A percentile compares a stretch with the other conserved stretches of the same genome.
phyloP scores from a whole-genome alignment of 1,140 invertebrate genomes.

The Pygmarrhopalites habei region DNA sequence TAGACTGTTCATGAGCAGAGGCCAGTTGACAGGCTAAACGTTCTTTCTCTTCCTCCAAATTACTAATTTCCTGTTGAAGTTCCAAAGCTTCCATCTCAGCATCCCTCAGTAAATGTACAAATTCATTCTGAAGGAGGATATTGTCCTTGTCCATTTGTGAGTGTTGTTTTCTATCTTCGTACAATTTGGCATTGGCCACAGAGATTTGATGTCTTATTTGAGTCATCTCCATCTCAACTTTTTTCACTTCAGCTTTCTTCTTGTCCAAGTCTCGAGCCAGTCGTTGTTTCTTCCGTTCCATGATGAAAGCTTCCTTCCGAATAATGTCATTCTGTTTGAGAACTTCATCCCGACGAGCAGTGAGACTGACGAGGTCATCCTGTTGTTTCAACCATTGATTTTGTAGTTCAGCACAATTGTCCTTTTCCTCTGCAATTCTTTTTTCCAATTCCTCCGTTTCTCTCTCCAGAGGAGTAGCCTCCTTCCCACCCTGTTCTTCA shows the following conservation, averaged over 20 bases:
- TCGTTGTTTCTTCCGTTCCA: slow-evolving; percentile 64
- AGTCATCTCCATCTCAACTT: slow-evolving; percentile 53
- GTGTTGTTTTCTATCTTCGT: slow-evolving; percentile 53
- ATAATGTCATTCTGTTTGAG: slow-evolving; percentile 58
- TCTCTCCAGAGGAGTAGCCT: slow-evolving; percentile 48
- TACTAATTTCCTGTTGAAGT: slow-evolving; percentile 58
- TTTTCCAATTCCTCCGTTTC: slow-evolving; percentile 46
- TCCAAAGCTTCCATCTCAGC: slow-evolving; percentile 51
- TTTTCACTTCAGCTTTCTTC: slow-evolving; percentile 50
- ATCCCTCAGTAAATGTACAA: slow-evolving; percentile 47
- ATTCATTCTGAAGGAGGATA: slow-evolving; percentile 51
- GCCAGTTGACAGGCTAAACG: slow-evolving; percentile 55
- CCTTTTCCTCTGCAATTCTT: slow-evolving; percentile 24
- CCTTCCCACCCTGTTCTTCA: slow-evolving; percentile 46
- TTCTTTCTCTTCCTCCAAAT: slow-evolving; percentile 58
- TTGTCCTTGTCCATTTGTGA: slow-evolving; percentile 55
- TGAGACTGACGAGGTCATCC: slow-evolving; percentile 57
- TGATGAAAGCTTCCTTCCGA: slow-evolving; percentile 63
- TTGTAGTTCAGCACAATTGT: slow-evolving; percentile 47
- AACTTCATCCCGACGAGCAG: slow-evolving; percentile 57
- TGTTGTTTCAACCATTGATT: slow-evolving; percentile 67
- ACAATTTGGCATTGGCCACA: slow-evolving; percentile 53
- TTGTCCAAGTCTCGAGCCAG: slow-evolving; percentile 56
- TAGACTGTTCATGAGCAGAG: slow-evolving; percentile 56
- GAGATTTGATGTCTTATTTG: slow-evolving; percentile 53